These are phyloP conservation scores for Enteromius viviparus DNA, from an alignment of 2,797 vertebrate genomes.

Conservation along the genomic window DNA sequence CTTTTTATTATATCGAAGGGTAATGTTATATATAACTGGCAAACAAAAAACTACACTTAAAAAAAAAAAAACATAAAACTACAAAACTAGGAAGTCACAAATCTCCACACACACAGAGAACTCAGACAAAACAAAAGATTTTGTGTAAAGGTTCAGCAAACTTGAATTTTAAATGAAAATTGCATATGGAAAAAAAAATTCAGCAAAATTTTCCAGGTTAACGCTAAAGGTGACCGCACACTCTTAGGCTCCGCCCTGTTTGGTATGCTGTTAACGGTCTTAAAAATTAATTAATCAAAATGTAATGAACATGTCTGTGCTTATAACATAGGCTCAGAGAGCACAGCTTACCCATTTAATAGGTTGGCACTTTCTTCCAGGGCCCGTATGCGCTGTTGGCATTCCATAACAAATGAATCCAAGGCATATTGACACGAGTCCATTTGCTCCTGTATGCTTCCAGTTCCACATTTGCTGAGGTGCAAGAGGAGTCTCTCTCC, in stretches of 20 bases:
- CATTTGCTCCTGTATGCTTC: slow-evolving; percentile 85
- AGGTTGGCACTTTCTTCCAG: slow-evolving; percentile 84
- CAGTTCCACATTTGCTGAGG: slow-evolving; percentile 81
- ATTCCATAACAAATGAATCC: slow-evolving; percentile 81
- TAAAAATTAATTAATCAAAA: neutral
- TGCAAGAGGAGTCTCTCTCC: slow-evolving; percentile 83
- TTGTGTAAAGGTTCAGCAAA: neutral
- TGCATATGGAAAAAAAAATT: neutral
- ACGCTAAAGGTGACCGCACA: neutral
- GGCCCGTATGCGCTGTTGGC: slow-evolving; percentile 80
- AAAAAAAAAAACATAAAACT: no score
- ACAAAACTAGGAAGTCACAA: neutral
- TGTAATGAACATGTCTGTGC: neutral
- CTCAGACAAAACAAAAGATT: neutral
- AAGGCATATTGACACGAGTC: slow-evolving; percentile 85
- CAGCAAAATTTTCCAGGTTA: neutral
- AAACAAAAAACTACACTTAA: neutral
- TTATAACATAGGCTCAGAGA: neutral
- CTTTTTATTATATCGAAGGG: neutral
- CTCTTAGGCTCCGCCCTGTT: neutral
- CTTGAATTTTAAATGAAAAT: neutral
- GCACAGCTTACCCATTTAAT: slow-evolving; percentile 71
- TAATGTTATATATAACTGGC: neutral
- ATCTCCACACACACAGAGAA: neutral
- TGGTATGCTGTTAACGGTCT: neutral